Evolutionary conservation across 92 coral and sea anemone genomes (phyloP).

Genomic region (Paramuricea clavata): DNA sequence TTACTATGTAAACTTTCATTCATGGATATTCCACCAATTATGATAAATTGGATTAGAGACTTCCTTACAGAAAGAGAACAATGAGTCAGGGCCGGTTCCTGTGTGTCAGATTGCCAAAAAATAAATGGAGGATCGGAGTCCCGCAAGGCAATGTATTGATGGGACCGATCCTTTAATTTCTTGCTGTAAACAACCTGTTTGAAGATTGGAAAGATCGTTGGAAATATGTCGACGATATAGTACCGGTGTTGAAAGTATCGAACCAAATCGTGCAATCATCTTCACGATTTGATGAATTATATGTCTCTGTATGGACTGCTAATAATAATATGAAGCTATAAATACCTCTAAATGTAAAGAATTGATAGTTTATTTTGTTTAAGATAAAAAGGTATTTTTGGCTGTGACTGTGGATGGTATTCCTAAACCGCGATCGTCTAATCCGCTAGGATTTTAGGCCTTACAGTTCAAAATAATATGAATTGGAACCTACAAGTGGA

Average conservation of each 20-base stretch:
- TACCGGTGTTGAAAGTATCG: background rate
- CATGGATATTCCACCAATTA: background rate
- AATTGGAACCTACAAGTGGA: slow-evolving; percentile 17
- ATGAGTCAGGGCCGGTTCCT: background rate
- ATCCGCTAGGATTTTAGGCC: background rate
- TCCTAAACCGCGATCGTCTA: background rate
- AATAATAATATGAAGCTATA: slow-evolving; percentile 33
- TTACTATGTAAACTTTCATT: background rate
- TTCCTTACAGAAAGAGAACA: background rate
- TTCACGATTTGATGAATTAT: slow-evolving; percentile 17
- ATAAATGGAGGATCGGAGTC: slow-evolving; percentile 11
- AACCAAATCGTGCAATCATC: background rate
- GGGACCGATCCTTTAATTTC: slow-evolving; percentile 26
- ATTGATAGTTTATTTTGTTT: background rate
- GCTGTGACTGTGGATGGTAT: background rate
- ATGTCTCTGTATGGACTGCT: slow-evolving; percentile 17
- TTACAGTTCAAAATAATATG: slow-evolving; percentile 21
- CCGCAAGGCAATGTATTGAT: slow-evolving; percentile 36
- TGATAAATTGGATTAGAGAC: background rate
- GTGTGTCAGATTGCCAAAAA: slow-evolving; percentile 3
- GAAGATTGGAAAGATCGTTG: slow-evolving; percentile 21
- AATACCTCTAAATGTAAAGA: slow-evolving; percentile 40
- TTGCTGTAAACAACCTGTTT: background rate
- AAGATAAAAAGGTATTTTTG: background rate
- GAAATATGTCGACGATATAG: slow-evolving; percentile 31